Conservation (phyloP, 2,888 invertebrate genomes). For the Meganola albula region DNA sequence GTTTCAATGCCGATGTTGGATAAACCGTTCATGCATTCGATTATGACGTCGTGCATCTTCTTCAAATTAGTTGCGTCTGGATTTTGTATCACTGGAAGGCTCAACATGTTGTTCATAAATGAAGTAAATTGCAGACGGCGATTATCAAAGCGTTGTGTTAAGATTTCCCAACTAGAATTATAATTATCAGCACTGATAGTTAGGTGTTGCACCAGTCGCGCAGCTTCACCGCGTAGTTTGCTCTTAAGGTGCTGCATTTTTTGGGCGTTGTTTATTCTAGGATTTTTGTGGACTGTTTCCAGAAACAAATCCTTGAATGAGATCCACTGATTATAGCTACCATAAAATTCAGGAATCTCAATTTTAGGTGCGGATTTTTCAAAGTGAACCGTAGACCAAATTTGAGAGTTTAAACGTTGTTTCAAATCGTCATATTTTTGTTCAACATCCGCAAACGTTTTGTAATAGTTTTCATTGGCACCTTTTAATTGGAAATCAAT, state of each 20-base stretch:
- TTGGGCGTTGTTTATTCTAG: conserved; percentile 14
- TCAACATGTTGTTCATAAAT: conserved; percentile 1
- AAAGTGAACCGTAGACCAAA: conserved; percentile 6
- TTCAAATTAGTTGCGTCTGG: not conserved
- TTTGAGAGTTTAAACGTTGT: not conserved
- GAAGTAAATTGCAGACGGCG: conserved; percentile 4
- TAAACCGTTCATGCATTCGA: conserved; percentile 2
- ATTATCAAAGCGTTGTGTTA: conserved; percentile 18
- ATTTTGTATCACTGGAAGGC: not conserved
- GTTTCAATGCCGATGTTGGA: conserved; percentile 2
- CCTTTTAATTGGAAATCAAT: conserved; percentile 4
- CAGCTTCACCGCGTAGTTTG: conserved; percentile 24
- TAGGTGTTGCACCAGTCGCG: conserved; percentile 23
- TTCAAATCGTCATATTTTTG: conserved; percentile 6
- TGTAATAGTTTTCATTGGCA: not conserved
- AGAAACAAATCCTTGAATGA: conserved; percentile 15
- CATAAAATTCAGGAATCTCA: conserved; percentile 6
- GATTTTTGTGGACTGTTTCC: conserved; percentile 21
- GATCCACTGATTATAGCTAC: conserved; percentile 7
- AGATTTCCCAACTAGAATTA: conserved; percentile 15
- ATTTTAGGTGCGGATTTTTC: conserved; percentile 5
- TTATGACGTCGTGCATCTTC: conserved; percentile 5
- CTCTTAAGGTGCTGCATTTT: conserved; percentile 16
- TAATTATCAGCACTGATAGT: conserved; percentile 23
- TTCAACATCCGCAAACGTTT: conserved; percentile 1